These are phyloP conservation scores for Burhinus oedicnemus DNA, from an alignment of 2,113 vertebrate species.

Conservation along the genomic window DNA sequence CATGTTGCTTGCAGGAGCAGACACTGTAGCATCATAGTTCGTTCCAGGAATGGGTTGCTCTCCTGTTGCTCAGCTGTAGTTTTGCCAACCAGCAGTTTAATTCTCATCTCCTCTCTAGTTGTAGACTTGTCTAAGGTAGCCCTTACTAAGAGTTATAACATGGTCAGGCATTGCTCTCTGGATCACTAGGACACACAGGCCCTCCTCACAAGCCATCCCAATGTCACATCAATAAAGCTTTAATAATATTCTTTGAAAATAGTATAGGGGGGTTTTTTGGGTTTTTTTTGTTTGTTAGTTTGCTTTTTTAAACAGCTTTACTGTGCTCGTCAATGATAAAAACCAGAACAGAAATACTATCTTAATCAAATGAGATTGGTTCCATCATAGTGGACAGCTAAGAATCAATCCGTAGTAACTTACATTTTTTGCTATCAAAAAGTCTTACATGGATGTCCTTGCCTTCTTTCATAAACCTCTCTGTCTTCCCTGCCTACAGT, in stretches of 20 bases:
- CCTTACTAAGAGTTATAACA: not conserved
- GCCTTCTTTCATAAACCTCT: not conserved
- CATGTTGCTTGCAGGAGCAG: not conserved
- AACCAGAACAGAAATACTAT: not conserved
- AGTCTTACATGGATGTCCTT: not conserved
- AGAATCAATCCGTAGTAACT: not conserved
- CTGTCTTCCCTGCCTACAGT: not conserved
- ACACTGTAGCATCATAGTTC: accelerated
- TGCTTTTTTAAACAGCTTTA: not conserved
- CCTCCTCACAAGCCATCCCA: not conserved
- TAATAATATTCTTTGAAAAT: not conserved
- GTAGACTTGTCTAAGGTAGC: not conserved
- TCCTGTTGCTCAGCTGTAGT: not conserved
- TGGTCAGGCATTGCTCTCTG: not conserved
- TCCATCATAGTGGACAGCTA: not conserved
- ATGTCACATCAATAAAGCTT: not conserved
- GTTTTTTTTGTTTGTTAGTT: too few species aligned
- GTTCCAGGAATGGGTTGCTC: not conserved
- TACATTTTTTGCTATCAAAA: not conserved
- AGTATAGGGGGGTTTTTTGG: too few species aligned
- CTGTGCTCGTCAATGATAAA: not conserved
- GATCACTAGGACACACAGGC: not conserved
- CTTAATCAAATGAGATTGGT: not conserved
- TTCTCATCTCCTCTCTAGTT: not conserved
- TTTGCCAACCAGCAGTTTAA: not conserved